Conservation (phyloP, 2,888 invertebrate genomes). For the Chrysina gloriosa region DNA sequence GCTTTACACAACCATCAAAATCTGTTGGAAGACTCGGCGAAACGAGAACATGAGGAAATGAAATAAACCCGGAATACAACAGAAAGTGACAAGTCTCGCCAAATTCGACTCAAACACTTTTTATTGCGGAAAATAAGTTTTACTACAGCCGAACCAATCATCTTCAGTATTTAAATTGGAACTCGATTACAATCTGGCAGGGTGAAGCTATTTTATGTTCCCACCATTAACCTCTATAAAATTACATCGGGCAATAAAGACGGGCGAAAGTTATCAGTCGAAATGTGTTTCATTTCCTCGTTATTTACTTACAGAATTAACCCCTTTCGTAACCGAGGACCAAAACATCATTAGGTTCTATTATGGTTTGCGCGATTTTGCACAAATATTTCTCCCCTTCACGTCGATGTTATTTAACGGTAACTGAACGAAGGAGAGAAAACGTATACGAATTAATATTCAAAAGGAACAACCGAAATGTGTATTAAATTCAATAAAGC, state of each 20-base stretch:
- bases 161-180: no score
- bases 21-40: no score
- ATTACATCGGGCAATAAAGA: not conserved
- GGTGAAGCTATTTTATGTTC: no score
- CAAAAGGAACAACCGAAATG: constrained; percentile 15
- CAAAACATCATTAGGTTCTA: not conserved
- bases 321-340: constrained; percentile 1
- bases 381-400: not conserved
- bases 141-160: no score
- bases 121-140: no score
- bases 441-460: constrained; percentile 14
- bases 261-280: not conserved
- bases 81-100: no score
- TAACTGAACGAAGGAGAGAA: not conserved
- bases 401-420: not conserved
- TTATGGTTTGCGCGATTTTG: not conserved
- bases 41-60: no score
- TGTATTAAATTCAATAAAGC: constrained; percentile 19
- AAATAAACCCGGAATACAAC: no score
- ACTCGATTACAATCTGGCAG: no score
- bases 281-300: constrained; percentile 18
- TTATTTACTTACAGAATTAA: constrained; percentile 15
- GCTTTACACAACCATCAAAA: no score
- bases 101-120: no score
- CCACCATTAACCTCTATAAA: not conserved